phyloP scores from a whole-genome alignment of 2,113 vertebrate genomes.

The Cervus canadensis region DNA sequence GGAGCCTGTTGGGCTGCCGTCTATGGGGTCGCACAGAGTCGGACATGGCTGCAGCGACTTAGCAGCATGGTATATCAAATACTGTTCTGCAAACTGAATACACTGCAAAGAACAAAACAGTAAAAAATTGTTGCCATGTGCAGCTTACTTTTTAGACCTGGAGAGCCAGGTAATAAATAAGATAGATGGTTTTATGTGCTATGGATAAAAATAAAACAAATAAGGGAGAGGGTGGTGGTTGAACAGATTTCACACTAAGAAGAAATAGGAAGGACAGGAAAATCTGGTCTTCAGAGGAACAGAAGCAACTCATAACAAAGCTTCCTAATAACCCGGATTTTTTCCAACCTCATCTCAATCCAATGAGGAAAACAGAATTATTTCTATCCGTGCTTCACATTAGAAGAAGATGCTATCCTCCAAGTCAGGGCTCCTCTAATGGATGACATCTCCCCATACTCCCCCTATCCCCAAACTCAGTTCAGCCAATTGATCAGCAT shows the following conservation, averaged over 20 bases:
- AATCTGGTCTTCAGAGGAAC: not conserved
- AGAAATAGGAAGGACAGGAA: not conserved
- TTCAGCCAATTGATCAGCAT: not conserved
- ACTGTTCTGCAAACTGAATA: not conserved
- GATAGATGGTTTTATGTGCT: not conserved
- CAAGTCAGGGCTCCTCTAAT: not conserved
- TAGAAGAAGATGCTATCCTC: not conserved
- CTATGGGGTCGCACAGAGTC: too few relatives aligned
- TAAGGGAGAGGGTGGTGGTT: not conserved
- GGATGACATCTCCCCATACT: not conserved
- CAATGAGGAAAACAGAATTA: not conserved
- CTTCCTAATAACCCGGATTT: not conserved
- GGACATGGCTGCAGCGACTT: too few relatives aligned
- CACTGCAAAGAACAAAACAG: not conserved
- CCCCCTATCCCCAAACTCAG: not conserved
- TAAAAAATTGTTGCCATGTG: not conserved
- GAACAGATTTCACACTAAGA: not conserved
- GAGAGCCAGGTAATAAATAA: not conserved
- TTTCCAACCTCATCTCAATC: not conserved
- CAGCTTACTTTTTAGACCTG: not conserved
- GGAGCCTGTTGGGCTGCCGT: too few relatives aligned
- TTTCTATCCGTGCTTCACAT: not conserved
- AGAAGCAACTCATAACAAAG: not conserved
- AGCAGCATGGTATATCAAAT: not conserved
- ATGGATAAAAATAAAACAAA: constrained; percentile 3